Base-by-base conservation (phyloP, 92 coral and sea anemone genomes). In the Palythoa heliodiscus region DNA sequence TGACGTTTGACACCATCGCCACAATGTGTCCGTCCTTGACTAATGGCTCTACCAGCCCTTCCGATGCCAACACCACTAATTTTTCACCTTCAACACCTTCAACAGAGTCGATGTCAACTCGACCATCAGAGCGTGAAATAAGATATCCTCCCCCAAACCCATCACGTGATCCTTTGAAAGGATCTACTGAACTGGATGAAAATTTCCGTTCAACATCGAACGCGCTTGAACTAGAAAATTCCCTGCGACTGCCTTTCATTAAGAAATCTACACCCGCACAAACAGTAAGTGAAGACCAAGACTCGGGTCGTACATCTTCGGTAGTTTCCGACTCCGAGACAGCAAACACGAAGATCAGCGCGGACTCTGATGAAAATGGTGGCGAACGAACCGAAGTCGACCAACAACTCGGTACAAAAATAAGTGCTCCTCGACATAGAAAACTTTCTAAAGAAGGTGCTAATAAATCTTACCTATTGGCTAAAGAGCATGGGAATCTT, bases 1-100 rank as follows among this genome's bases (percentile, higher is more conserved):
- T 91, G 69, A 90, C 97, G 13, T 92, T 68, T 83, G 91, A 88
- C 64, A 83, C 83, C 16, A 75, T 93, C 43, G 86, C 90, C 50
- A 52, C 83, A 24, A 85, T 93, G 98, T 94, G 93, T 52, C 90
- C 88, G 15, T 64, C 75, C 55, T 53, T 80, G 39, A 80, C 74
- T 35, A 23, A 12, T 14, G 67, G 67, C 43, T 25, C 72, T 3
- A 40, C 60, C 11, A 79, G 11, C 73, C 12, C 84, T 48, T 24
- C 25, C 38, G 84, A 48, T 15, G 52, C 19, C 7, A 80, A 80
- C 53, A 67, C 7, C 11, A 64, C 73, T n/a, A 23, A 47, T 35
- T 22, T 25, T 12, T 38, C 29, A 25, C 66, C 74, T 7, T 16
- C 75, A 10, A 10, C 37, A 20, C 12, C 23, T n/a, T 38, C 43